Evolutionary conservation across 2,888 invertebrate species (phyloP), one percentile per base, ranked within the genome.

Genomic region (Scaptodrosophila latifasciaeformis): DNA sequence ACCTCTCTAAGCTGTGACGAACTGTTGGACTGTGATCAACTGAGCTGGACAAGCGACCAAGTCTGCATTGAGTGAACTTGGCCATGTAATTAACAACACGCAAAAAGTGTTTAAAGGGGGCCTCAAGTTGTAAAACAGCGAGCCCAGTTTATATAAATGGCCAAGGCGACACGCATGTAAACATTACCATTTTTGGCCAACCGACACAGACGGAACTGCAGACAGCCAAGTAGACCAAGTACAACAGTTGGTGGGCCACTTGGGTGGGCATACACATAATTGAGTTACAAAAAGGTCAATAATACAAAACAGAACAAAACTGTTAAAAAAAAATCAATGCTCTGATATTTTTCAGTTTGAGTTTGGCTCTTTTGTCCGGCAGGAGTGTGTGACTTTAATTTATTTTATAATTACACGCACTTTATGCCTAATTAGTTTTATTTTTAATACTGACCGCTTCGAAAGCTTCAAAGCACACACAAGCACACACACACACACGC

Each of bases 281-380:
- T 77, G 81, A 77, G 77, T 80, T 80, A 77, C 81, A 67, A 76
- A 65, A 63, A 74, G 74, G 77, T 80, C 77, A 77, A 76, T 66
- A 17, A 31, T 4, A 4, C 31, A 31, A 12, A 10, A 24, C 3
- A 24, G 7, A 18, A 17, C 37, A 37, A 24, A 24, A 24, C 24
- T 5, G 24, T 24, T 7, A 7, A 24, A 24, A 3, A n/a, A 40
- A 31, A n/a, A 31, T 59, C 47, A 59, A 49, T 69, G 65, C 44
- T 68, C 60, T 7, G 24, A 7, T 24, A 7, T 7, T 7, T 7
- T 3, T 3, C 24, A 5, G 24, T 3, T 7, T 7, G 24, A 24
- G 24, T 24, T 24, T 3, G 24, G 7, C 24, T 24, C 7, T 10
- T 9, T 34, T 4, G 3, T 34, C 13, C 6, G n/a, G 34, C n/a